Base-by-base conservation (phyloP, 1,140 invertebrate genomes). In the Leguminivora glycinivorella region DNA sequence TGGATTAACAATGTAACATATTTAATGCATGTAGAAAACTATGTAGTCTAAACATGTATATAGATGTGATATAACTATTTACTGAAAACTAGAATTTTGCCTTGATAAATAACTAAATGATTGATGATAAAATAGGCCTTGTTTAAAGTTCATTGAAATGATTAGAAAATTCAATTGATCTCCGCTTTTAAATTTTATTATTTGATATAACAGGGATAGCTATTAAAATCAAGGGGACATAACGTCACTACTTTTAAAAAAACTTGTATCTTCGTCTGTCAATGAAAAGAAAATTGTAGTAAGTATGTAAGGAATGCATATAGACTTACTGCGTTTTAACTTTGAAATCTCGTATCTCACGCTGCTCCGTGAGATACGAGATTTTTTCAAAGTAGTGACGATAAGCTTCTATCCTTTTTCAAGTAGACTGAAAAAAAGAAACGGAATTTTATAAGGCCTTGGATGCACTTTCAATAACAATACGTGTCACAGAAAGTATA, bases 81-180 rank as follows among this genome's bases (percentile, higher is more conserved):
- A 60, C 40, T 43, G n/a, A 17, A n/a, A 43, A 43, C n/a, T 43
- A 43, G 40, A 17, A n/a, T 12, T 43, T 43, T 14, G 40, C 40
- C 40, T 43, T 43, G n/a, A 17, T 17, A 43, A 17, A n/a, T n/a
- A n/a, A 43, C 14, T n/a, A 43, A 43, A 43, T 43, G 5, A 43
- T 43, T 43, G 40, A 43, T 43, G 40, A 0, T 1, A 17, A 43
- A 43, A 1, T 43, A 43, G 5, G 17, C 40, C 17, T 43, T 43
- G 3, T 43, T 60, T n/a, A n/a, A 60, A n/a, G 25, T 60, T 22
- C 24, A 25, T 56, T 26, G 9, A 60, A 60, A 60, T 14, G 25
- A 25, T 60, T 56, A 60, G 24, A 60, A 60, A 60, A 60, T 25
- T 60, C 25, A 26, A 26, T 60, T 60, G 25, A 60, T 60, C 56